Percentiles rank a stretch among this genome's conserved stretches.
These are phyloP conservation scores for Mesodorylaimus sp. DNA, from an alignment of 2,888 invertebrate species.

Conservation along the genomic window DNA sequence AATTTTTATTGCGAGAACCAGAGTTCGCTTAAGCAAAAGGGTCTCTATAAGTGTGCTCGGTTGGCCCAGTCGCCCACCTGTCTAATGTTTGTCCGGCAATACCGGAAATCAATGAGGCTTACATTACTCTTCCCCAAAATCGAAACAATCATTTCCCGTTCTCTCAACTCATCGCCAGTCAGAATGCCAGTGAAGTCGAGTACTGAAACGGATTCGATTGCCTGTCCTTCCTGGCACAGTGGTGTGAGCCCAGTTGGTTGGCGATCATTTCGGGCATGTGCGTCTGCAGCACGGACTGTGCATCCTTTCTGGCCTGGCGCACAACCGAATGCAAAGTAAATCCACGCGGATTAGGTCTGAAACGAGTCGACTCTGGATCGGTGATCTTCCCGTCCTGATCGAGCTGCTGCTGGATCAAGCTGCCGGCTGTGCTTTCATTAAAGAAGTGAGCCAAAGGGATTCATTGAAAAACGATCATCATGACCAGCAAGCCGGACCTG, in stretches of 20 bases:
- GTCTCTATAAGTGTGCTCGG: too few relatives aligned
- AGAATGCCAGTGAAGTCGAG: constrained; percentile 9
- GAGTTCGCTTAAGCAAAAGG: too few relatives aligned
- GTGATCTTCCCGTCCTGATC: constrained; percentile 57
- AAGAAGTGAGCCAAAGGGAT: constrained; percentile 62
- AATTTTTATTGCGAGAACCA: too few relatives aligned
- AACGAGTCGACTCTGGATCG: constrained; percentile 66
- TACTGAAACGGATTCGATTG: neutral
- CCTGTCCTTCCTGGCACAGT: neutral
- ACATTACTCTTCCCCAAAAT: constrained; percentile 6
- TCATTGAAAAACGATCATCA: constrained; percentile 46
- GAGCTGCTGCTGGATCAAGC: constrained; percentile 65
- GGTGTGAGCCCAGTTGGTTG: neutral
- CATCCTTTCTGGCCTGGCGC: constrained; percentile 2
- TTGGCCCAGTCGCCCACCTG: too few relatives aligned
- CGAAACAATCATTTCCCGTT: constrained; percentile 3
- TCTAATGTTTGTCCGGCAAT: too few relatives aligned
- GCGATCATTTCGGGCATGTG: constrained; percentile 3
- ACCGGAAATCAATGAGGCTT: too few relatives aligned
- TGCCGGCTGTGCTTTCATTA: constrained; percentile 80
- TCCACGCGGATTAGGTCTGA: constrained; percentile 29
- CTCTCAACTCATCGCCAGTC: constrained; percentile 2
- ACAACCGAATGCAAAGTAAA: constrained; percentile 3
- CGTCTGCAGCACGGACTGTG: neutral
- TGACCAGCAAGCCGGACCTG: too few relatives aligned